Percentiles rank a stretch among this genome's conserved stretches.
These are phyloP conservation scores for Mesaphorura yosii DNA, from an alignment of 1,140 invertebrate species.

Conservation along the genomic window DNA sequence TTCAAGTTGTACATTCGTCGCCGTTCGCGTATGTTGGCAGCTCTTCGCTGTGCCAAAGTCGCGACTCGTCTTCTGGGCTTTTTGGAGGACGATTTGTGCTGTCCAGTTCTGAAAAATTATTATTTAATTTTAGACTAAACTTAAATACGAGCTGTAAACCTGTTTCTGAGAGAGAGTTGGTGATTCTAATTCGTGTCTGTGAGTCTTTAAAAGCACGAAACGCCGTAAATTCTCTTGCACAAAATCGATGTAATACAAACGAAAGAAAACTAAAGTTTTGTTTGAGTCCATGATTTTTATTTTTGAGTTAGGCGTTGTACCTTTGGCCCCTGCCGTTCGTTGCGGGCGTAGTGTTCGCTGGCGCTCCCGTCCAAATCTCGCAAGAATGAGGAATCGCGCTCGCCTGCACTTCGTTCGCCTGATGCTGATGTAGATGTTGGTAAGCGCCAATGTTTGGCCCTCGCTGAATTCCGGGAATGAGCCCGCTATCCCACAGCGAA, in stretches of 20 bases:
- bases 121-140: neutral
- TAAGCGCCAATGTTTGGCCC: neutral
- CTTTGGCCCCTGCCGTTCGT: neutral
- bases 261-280: slow-evolving; percentile 5
- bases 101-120: neutral
- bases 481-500: neutral
- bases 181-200: too few species aligned
- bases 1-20: slow-evolving; percentile 95
- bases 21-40: slow-evolving; percentile 87
- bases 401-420: neutral
- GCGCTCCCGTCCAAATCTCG: neutral
- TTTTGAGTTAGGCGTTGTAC: neutral
- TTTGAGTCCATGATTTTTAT: slow-evolving; percentile 9
- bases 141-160: neutral
- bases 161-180: neutral
- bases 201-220: neutral
- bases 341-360: neutral
- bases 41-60: slow-evolving; percentile 74
- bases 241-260: neutral
- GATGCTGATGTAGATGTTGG: neutral
- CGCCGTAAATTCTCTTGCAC: neutral
- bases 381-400: neutral
- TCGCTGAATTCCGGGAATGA: neutral
- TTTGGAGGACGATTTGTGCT: slow-evolving; percentile 5
- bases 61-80: slow-evolving; percentile 76